Conservation (phyloP, 2,797 vertebrate species). For the Typhlichthys subterraneus region DNA sequence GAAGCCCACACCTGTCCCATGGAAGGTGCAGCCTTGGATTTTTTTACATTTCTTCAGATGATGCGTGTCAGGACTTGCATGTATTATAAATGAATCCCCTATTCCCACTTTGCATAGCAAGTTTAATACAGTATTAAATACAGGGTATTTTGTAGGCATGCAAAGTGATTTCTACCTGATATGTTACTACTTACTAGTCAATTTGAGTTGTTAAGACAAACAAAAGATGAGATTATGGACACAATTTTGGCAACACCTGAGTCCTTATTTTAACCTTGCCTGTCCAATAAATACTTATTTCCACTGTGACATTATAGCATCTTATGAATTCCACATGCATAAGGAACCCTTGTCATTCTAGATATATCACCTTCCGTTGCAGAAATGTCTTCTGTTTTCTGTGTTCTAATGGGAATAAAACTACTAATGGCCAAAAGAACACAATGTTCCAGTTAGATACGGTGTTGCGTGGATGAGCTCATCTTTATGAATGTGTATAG, state of each 20-base stretch:
- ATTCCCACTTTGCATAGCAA: slow-evolving; percentile 40
- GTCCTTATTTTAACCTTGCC: slow-evolving; percentile 44
- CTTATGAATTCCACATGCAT: slow-evolving; percentile 62
- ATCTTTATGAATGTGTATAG: slow-evolving; percentile 3
- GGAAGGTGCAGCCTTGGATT: neutral
- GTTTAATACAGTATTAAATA: slow-evolving; percentile 66
- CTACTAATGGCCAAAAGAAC: slow-evolving; percentile 68
- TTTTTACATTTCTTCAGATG: slow-evolving; percentile 35
- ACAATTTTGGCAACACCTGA: slow-evolving; percentile 27
- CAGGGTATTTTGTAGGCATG: slow-evolving; percentile 84
- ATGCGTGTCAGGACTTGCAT: slow-evolving; percentile 53
- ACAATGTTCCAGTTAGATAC: slow-evolving; percentile 54
- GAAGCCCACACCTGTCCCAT: slow-evolving; percentile 20
- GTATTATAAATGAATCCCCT: slow-evolving; percentile 59
- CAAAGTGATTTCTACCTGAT: slow-evolving; percentile 67
- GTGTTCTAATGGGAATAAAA: slow-evolving; percentile 79
- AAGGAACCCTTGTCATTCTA: slow-evolving; percentile 56
- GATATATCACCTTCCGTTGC: slow-evolving; percentile 56
- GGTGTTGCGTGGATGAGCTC: slow-evolving; percentile 18
- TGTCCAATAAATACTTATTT: slow-evolving; percentile 47
- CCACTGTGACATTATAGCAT: slow-evolving; percentile 61
- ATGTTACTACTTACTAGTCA: slow-evolving; percentile 43
- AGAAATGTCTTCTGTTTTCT: slow-evolving; percentile 72
- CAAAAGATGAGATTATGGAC: slow-evolving; percentile 18
- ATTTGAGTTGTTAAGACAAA: slow-evolving; percentile 44